phyloP scores from a whole-genome alignment of 2,113 vertebrate genomes.

The Solea senegalensis region DNA sequence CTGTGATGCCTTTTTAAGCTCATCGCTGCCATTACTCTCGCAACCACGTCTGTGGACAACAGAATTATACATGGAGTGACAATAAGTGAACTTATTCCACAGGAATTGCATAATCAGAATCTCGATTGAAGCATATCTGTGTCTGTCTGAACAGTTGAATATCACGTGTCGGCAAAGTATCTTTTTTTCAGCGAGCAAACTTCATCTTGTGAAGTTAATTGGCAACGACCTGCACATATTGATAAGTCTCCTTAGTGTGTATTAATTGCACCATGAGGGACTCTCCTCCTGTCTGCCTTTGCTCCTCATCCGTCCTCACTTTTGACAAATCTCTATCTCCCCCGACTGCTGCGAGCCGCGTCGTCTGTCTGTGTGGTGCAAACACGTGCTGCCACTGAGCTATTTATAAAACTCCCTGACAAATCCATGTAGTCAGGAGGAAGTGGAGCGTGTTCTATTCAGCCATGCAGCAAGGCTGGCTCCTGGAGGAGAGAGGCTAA shows the following conservation, averaged over 20 bases:
- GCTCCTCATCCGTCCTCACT: constrained; percentile 6
- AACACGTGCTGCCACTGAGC: constrained; percentile 70
- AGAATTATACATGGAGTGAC: no score
- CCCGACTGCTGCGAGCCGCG: constrained; percentile 30
- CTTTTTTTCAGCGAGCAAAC: no score
- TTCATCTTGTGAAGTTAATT: no score
- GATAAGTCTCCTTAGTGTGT: neutral
- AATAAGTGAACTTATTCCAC: no score
- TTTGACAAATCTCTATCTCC: constrained; percentile 39
- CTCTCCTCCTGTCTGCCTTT: neutral
- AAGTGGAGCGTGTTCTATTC: constrained; percentile 75
- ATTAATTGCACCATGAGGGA: constrained; percentile 3
- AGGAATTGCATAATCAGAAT: no score
- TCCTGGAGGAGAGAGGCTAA: constrained; percentile 72
- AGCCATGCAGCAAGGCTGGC: constrained; percentile 70
- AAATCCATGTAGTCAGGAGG: constrained; percentile 79
- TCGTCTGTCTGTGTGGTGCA: constrained; percentile 44
- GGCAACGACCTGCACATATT: neutral
- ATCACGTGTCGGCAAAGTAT: no score
- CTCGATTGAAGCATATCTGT: no score
- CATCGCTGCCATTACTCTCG: no score
- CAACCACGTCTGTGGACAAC: no score
- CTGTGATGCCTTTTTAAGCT: no score
- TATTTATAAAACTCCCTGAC: constrained; percentile 82
- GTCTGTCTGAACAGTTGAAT: no score